Conservation (phyloP, 2,888 invertebrate genomes). For the Sminthurinus aureus region DNA sequence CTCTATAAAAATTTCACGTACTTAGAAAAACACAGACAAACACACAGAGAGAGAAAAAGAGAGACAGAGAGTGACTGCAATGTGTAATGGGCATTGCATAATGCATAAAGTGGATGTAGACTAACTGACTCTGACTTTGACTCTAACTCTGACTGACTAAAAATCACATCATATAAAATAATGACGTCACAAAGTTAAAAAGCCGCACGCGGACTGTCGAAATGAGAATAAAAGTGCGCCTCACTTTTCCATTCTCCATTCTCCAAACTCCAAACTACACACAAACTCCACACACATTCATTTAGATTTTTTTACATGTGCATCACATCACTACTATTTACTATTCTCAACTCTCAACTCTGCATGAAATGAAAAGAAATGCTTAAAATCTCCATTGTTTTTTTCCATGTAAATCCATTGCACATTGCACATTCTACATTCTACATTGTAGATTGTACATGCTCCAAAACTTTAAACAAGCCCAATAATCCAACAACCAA, state of each 20-base stretch:
- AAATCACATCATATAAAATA: slow-evolving; percentile 22
- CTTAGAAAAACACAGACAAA: slow-evolving; percentile 1
- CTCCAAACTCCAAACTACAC: background rate
- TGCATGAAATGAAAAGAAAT: no score
- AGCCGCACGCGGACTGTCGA: slow-evolving; percentile 24
- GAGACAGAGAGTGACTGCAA: background rate
- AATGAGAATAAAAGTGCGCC: slow-evolving; percentile 2
- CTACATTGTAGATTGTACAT: no score
- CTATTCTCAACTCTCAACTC: no score
- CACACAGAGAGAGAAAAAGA: background rate
- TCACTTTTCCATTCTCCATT: background rate
- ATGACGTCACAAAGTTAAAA: slow-evolving; percentile 39
- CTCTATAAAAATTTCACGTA: slow-evolving; percentile 20
- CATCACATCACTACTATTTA: background rate
- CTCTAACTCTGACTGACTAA: slow-evolving; percentile 21
- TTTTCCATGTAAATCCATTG: background rate
- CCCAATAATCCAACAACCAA: no score
- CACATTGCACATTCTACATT: no score
- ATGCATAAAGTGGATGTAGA: background rate
- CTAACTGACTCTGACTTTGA: slow-evolving; percentile 6
- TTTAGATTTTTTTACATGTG: background rate
- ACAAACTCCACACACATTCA: background rate
- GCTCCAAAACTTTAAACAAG: no score
- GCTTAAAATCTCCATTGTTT: background rate
- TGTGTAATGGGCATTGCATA: background rate